Conservation (phyloP, 2,113 vertebrate species). For the Tamias sibiricus region DNA sequence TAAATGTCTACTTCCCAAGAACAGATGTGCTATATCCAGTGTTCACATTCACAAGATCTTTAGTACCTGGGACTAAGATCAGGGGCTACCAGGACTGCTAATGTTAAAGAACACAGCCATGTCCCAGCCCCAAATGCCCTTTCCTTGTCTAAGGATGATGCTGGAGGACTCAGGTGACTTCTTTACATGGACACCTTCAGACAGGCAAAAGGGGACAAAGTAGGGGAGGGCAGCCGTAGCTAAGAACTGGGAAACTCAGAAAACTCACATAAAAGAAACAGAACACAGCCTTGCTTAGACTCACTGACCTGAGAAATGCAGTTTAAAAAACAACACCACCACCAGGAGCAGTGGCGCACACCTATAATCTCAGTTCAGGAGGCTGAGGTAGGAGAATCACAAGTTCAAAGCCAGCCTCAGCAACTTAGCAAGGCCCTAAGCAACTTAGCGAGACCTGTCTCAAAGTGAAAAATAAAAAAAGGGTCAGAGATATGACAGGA, state of each 20-base stretch:
- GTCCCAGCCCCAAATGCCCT: background rate
- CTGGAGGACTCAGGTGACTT: background rate
- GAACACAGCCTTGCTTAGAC: background rate
- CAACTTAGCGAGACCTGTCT: too few relatives aligned
- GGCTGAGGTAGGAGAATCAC: too few relatives aligned
- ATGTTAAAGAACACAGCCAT: background rate
- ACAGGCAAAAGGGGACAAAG: background rate
- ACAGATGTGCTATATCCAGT: background rate
- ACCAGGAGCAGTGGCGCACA: too few relatives aligned
- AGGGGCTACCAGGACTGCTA: background rate
- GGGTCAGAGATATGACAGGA: too few relatives aligned
- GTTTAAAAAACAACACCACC: too few relatives aligned
- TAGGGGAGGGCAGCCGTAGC: fast-evolving
- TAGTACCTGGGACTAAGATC: background rate
- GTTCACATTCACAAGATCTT: background rate
- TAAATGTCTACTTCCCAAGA: background rate
- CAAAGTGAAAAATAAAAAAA: too few relatives aligned
- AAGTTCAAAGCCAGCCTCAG: too few relatives aligned
- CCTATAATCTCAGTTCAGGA: too few relatives aligned
- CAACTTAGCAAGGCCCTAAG: too few relatives aligned
- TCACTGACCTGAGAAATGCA: background rate
- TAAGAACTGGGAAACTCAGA: background rate
- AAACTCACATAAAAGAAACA: constrained; percentile 33
- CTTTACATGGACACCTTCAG: background rate
- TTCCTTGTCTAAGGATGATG: background rate